phyloP scores from a whole-genome alignment of 2,888 invertebrate species.

The Papilio elwesi region DNA sequence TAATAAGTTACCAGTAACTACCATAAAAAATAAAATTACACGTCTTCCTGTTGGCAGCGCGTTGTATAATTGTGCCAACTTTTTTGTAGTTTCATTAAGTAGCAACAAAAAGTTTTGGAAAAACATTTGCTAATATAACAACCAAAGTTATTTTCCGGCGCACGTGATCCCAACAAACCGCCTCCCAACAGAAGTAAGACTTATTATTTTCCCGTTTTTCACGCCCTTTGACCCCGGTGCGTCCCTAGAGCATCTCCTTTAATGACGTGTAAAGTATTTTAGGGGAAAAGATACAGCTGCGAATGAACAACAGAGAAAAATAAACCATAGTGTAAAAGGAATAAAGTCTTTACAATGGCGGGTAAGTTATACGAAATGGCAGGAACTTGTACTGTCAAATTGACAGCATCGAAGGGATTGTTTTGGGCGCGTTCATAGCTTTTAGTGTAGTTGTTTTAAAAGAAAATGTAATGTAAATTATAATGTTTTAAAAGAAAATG shows the following conservation, averaged over 20 bases:
- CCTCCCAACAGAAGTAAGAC: constrained; percentile 47
- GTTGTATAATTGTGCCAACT: neutral
- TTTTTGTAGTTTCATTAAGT: neutral
- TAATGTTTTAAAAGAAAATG: constrained; percentile 46
- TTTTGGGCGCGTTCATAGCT: constrained; percentile 65
- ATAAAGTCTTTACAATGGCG: constrained; percentile 40
- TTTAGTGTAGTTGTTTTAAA: constrained; percentile 67
- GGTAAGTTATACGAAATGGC: constrained; percentile 2
- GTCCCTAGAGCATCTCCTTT: constrained; percentile 58
- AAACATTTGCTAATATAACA: constrained; percentile 10
- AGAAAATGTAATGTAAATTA: too few species aligned
- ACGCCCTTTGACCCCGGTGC: constrained; percentile 66
- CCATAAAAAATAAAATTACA: neutral
- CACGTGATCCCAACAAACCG: constrained; percentile 44
- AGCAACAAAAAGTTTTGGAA: neutral
- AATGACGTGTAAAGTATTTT: constrained; percentile 75
- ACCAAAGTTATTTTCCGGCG: constrained; percentile 17
- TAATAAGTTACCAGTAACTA: neutral
- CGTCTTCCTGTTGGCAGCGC: neutral
- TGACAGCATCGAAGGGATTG: constrained; percentile 69
- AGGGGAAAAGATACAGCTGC: constrained; percentile 54
- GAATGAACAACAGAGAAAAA: constrained; percentile 40
- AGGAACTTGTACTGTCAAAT: constrained; percentile 68
- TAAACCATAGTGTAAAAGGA: constrained; percentile 41
- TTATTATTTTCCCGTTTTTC: constrained; percentile 74